Evolutionary conservation across 2,113 vertebrate genomes (phyloP), one percentile per base, ranked within the genome.

Genomic region (Menidia beryllina): DNA sequence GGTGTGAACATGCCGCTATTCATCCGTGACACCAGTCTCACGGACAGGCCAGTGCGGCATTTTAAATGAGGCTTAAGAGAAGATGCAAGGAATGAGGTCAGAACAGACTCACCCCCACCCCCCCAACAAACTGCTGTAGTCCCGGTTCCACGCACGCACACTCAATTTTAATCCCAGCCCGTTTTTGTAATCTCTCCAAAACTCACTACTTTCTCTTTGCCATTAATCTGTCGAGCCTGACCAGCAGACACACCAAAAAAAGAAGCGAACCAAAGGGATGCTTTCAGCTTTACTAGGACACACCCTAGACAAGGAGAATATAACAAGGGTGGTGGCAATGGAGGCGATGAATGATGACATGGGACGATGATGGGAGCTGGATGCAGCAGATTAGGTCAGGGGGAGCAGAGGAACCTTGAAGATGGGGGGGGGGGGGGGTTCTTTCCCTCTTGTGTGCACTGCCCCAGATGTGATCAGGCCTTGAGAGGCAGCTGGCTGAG

Each of bases 171-270:
- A 92, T 91, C 86, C 87, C 72, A 38, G 69, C 79, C 83, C 75
- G 79, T 68, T 71, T 83, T 54, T 2, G 48, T 91, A 91, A 93
- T 92, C 91, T 84, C 71, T 80, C 21, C 41, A 68, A 81, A 79
- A 82, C 77, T 82, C 60, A 67, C 70, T 84, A 90, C 69, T 88
- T 89, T 88, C 81, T 85, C 83, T 83, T 68, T 74, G 59, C 81
- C 69, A 80, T 85, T 80, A 89, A 74, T 84, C 78, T 81, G 76
- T 68, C 73, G 51, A 49, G 69, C 75, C 78, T 60, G 39, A 21
- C 59, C 10, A 49, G 43, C 12, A 62, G 30, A 36, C 30, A 19
- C n/a, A 17, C 55, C 25, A 54, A 75, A 25, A 70, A 75, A 25
- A 70, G 10, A 41, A 7, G 13, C 39, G 48, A 3, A 39, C 53